These are phyloP conservation scores for Etheostoma cragini DNA, from an alignment of 2,113 vertebrate species.

Conservation along the genomic window DNA sequence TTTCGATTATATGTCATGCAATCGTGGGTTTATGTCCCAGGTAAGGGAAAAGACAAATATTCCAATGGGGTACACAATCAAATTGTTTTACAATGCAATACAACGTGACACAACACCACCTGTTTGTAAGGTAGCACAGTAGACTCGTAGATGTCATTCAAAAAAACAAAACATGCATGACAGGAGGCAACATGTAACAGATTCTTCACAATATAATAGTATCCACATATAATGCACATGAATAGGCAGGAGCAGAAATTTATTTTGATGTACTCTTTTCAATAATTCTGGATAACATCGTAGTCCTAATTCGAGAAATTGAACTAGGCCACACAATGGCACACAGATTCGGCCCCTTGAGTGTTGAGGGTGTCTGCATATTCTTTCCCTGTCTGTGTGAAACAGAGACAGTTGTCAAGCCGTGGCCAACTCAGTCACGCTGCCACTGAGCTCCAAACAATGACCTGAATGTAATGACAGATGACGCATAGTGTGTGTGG, in stretches of 20 bases:
- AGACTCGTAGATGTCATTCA: conserved; percentile 21
- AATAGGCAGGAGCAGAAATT: not conserved
- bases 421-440: conserved; percentile 77
- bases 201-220: conserved; percentile 1
- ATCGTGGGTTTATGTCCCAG: conserved; percentile 8
- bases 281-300: conserved; percentile 34
- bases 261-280: not conserved
- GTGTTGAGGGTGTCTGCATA: conserved; percentile 46
- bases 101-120: conserved; percentile 7
- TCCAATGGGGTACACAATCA: conserved; percentile 2
- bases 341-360: conserved; percentile 11
- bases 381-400: conserved; percentile 57
- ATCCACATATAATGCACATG: not conserved
- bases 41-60: conserved; percentile 36
- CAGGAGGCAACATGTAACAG: conserved; percentile 7
- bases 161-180: conserved; percentile 36
- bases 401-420: conserved; percentile 78
- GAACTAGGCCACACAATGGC: conserved; percentile 42
- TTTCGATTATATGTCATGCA: conserved; percentile 10
- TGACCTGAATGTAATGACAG: conserved; percentile 81
- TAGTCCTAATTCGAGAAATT: conserved; percentile 39
- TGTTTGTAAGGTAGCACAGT: conserved; percentile 25
- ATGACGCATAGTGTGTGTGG: conserved; percentile 75
- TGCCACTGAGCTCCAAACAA: conserved; percentile 75
- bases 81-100: conserved; percentile 26